A percentile compares a stretch with the other conserved stretches of the same genome.
Conservation (phyloP, 2,113 vertebrate genomes). For the Triplophysa dalaica region DNA sequence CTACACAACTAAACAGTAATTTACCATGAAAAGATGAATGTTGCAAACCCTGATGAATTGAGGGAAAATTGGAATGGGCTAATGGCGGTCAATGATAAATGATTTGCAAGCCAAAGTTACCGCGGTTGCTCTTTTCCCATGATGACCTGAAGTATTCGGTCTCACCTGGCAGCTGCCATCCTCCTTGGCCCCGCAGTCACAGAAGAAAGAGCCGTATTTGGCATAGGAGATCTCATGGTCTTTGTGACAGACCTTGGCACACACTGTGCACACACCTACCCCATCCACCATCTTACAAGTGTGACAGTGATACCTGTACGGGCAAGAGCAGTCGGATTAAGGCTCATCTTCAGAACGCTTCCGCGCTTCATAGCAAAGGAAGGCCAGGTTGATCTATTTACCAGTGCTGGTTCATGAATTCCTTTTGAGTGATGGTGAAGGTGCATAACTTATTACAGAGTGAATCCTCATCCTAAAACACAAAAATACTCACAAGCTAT, state of each 20-base stretch:
- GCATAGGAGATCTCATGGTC: slow-evolving; percentile 99
- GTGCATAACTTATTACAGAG: slow-evolving; percentile 98
- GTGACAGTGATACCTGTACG: slow-evolving; percentile 96
- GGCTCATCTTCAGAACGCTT: slow-evolving; percentile 18
- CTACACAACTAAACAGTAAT: background rate
- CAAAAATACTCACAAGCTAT: background rate
- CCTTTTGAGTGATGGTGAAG: slow-evolving; percentile 98
- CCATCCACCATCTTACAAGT: slow-evolving; percentile 99
- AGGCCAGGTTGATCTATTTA: slow-evolving; percentile 69
- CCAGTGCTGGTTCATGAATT: slow-evolving; percentile 99
- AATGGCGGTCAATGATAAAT: slow-evolving; percentile 71
- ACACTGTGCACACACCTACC: slow-evolving; percentile 97
- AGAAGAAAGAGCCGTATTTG: slow-evolving; percentile 99
- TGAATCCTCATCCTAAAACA: slow-evolving; percentile 93
- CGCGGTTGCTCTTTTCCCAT: slow-evolving; percentile 80
- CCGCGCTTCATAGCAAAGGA: slow-evolving; percentile 62
- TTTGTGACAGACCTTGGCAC: slow-evolving; percentile 99
- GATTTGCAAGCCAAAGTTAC: slow-evolving; percentile 83
- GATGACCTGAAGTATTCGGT: slow-evolving; percentile 80
- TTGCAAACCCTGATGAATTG: slow-evolving; percentile 44
- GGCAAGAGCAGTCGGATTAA: slow-evolving; percentile 46
- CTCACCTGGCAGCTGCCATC: slow-evolving; percentile 99
- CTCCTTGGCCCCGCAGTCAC: slow-evolving; percentile 98
- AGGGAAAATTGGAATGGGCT: slow-evolving; percentile 69
- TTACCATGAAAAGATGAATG: slow-evolving; percentile 16